phyloP scores from a whole-genome alignment of 2,797 vertebrate genomes.

The Hybognathus amarus region DNA sequence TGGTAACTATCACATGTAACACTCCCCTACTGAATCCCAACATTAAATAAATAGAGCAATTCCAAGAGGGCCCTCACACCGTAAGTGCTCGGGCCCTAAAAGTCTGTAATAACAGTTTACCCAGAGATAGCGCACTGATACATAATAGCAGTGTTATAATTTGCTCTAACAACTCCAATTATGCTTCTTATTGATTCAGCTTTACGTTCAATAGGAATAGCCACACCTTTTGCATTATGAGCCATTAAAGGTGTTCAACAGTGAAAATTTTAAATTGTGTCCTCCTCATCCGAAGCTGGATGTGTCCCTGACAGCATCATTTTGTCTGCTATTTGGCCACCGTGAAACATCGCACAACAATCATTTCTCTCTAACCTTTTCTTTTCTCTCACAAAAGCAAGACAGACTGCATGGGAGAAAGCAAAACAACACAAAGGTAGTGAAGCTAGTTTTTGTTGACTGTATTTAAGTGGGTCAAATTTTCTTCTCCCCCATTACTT shows the following conservation, averaged over 20 bases:
- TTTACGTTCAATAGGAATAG: slow-evolving; percentile 97
- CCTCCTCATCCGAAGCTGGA: slow-evolving; percentile 84
- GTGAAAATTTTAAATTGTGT: slow-evolving; percentile 96
- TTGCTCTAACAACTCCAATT: slow-evolving; percentile 99
- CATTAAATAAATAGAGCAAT: slow-evolving; percentile 54
- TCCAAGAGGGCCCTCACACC: no score
- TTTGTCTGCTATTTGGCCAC: slow-evolving; percentile 89
- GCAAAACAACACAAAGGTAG: slow-evolving; percentile 62
- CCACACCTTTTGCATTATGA: slow-evolving; percentile 96
- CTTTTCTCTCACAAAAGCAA: slow-evolving; percentile 67
- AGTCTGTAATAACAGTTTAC: slow-evolving; percentile 97
- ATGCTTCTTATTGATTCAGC: slow-evolving; percentile 99
- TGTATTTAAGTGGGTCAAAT: slow-evolving; percentile 76
- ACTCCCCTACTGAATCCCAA: slow-evolving; percentile 51
- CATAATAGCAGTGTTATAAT: slow-evolving; percentile 99
- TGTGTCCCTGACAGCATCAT: slow-evolving; percentile 97
- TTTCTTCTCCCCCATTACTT: slow-evolving; percentile 55
- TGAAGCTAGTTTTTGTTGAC: slow-evolving; percentile 71
- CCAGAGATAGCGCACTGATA: slow-evolving; percentile 93
- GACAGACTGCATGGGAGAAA: slow-evolving; percentile 52
- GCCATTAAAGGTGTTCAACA: slow-evolving; percentile 98
- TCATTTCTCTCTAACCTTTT: slow-evolving; percentile 84
- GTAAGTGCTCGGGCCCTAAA: slow-evolving; percentile 35
- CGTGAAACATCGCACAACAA: slow-evolving; percentile 90
- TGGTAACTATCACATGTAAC: slow-evolving; percentile 87